Evolutionary conservation across 2,113 vertebrate species (phyloP), one percentile per base, ranked within the genome.

Genomic region (Nannospalax galili): DNA sequence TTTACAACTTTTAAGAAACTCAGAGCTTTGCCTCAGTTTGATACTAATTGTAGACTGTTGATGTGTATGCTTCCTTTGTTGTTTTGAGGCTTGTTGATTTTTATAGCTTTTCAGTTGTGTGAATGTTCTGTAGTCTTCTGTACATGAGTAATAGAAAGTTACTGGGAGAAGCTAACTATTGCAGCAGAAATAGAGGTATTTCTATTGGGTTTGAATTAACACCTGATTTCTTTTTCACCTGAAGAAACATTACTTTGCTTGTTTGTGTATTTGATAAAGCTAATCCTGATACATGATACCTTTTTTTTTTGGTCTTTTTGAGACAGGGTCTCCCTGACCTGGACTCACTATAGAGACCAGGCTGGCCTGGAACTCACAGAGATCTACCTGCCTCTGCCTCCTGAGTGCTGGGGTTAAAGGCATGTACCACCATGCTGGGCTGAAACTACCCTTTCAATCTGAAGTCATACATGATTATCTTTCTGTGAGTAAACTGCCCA

Each of bases 1-100:
- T 42, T 42, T 60, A 4, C 69, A 45, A 69, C 17, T 69, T 92
- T 65, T 52, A 80, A 91, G 45, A 95, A 89, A 92, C 73, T 62
- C 58, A 62, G 45, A 52, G 58, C 20, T 81, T 60, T 90, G 72
- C 14, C 4, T 74, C 26, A 30, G 40, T 69, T 82, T 89, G 37
- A 8, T 84, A 35, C 40, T 45, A 84, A 17, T 56, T 67, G 26
- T 30, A 65, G n/a, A 3, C 67, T 26, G 22, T 64, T 77, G 69
- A 45, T 73, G 16, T 92, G n/a, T 86, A 9, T 88, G 70, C 15
- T 11, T 52, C 9, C 80, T 64, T 65, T 64, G 9, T 60, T 86
- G 37, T 20, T 93, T 9, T 52, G 70, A 5, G 6, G 42, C 75
- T 94, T 84, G 48, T 67, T 58, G 12, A 1, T 74, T 75, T 62